Evolutionary conservation across 2,113 vertebrate species (phyloP).

Genomic region (Terrapene triunguis): DNA sequence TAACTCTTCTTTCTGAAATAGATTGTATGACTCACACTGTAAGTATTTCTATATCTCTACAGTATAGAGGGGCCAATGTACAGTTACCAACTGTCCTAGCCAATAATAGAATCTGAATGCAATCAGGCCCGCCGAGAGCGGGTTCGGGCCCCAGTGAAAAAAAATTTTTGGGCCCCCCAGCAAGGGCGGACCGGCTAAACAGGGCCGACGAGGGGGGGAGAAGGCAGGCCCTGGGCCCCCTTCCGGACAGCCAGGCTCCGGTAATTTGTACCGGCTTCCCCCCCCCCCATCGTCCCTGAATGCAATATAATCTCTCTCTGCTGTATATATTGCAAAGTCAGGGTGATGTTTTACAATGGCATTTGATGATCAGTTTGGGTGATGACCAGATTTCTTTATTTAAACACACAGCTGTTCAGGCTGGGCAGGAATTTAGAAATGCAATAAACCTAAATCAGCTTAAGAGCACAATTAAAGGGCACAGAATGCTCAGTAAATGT

Average conservation of each 20-base stretch:
- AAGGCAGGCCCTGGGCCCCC: too few relatives aligned
- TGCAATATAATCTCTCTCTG: neutral
- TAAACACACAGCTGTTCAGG: conserved; percentile 2
- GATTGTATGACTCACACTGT: too few relatives aligned
- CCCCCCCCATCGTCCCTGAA: neutral
- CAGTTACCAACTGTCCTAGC: neutral
- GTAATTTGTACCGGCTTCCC: too few relatives aligned
- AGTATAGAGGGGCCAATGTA: neutral
- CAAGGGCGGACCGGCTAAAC: too few relatives aligned
- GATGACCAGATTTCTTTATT: neutral
- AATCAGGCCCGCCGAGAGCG: neutral
- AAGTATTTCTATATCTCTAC: neutral
- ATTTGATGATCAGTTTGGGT: neutral
- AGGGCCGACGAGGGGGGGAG: too few relatives aligned
- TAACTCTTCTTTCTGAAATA: neutral
- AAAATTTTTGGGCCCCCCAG: too few relatives aligned
- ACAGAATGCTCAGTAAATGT: conserved; percentile 2
- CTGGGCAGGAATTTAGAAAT: conserved; percentile 43
- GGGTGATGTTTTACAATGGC: neutral
- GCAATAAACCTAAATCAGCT: neutral
- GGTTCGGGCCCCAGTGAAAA: too few relatives aligned
- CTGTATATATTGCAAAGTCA: neutral
- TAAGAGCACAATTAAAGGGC: neutral
- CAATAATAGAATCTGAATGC: neutral
- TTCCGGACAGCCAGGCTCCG: too few relatives aligned